Percentiles rank a stretch among this genome's conserved stretches.
Evolutionary conservation across 2,113 vertebrate genomes (phyloP).

Genomic region (Cavia porcellus): DNA sequence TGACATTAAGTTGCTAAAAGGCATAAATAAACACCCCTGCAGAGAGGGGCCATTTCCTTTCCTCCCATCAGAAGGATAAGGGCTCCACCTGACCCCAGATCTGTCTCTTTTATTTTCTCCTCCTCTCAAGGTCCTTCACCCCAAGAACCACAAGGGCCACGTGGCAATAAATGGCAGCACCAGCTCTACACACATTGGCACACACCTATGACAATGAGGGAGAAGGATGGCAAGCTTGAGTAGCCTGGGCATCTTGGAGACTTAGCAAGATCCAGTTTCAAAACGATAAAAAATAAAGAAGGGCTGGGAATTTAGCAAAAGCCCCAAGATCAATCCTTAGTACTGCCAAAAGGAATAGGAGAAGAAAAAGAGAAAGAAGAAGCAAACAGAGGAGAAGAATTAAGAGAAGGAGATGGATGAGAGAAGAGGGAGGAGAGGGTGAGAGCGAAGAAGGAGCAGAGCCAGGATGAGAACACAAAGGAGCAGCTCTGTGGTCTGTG

Average conservation of each 20-base stretch:
- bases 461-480: background rate
- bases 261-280: background rate
- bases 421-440: background rate
- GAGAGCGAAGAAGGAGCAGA: background rate
- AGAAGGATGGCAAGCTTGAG: background rate
- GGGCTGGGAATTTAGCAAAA: background rate
- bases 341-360: background rate
- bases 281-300: background rate
- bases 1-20: too few species aligned
- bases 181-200: background rate
- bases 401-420: background rate
- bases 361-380: background rate
- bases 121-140: too few species aligned
- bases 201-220: background rate
- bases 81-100: too few species aligned
- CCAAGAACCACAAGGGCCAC: too few species aligned
- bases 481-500: background rate
- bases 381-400: background rate
- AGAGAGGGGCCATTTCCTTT: too few species aligned
- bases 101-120: too few species aligned
- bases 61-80: too few species aligned
- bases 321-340: background rate
- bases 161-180: background rate
- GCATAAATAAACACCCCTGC: too few species aligned
- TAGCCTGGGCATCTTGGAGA: background rate